These are phyloP conservation scores for Eupleurogrammus muticus DNA, from an alignment of 2,797 vertebrate species.

Conservation along the genomic window DNA sequence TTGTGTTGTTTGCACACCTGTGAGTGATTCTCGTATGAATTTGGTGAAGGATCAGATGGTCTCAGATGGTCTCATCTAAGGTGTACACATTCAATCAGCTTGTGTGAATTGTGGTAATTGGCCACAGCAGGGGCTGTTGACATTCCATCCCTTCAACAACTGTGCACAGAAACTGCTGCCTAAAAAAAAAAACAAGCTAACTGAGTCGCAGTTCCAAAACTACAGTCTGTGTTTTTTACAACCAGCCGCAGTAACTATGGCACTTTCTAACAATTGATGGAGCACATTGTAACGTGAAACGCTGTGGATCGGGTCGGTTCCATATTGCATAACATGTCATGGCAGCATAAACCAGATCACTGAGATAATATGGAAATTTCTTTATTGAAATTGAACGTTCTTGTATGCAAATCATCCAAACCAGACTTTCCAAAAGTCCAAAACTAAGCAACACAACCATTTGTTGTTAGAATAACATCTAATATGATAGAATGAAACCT, in stretches of 20 bases:
- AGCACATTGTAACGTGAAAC: background rate
- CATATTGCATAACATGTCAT: background rate
- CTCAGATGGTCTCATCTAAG: conserved; percentile 1
- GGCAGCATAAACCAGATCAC: background rate
- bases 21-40: conserved; percentile 3
- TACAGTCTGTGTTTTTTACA: background rate
- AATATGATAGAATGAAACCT: no score
- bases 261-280: no score
- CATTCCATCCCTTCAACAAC: conserved; percentile 16
- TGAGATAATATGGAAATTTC: no score
- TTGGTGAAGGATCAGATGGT: conserved; percentile 6
- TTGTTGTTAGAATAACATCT: no score
- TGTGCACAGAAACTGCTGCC: background rate
- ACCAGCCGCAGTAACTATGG: no score
- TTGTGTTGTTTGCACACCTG: background rate
- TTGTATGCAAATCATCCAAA: no score
- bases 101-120: conserved; percentile 41
- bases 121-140: conserved; percentile 15
- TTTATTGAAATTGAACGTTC: no score
- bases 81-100: conserved; percentile 5
- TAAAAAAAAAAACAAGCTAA: conserved; percentile 5
- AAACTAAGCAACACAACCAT: no score
- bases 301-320: no score
- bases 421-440: no score
- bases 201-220: background rate